Conservation (phyloP, 1,140 invertebrate species). For the Aphis craccivora region DNA sequence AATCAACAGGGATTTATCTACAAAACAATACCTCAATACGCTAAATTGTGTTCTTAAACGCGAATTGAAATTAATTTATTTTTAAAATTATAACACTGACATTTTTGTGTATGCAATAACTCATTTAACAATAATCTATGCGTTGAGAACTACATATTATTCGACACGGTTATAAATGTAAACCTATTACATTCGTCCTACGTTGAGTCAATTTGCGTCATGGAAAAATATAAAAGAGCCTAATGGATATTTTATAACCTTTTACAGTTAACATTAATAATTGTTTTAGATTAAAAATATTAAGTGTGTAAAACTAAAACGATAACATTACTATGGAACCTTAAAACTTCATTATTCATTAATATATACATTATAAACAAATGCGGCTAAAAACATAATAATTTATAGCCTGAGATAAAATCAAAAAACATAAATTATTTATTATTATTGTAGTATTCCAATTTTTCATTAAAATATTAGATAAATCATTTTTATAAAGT, state of each 20-base stretch:
- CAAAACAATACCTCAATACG: not conserved
- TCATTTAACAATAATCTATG: conserved; percentile 24
- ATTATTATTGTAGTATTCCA: not conserved
- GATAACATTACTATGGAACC: not conserved
- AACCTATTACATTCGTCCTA: conserved; percentile 26
- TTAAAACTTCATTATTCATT: not conserved
- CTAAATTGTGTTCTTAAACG: not conserved
- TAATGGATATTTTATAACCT: conserved; percentile 37
- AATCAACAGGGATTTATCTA: not conserved
- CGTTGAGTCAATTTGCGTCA: not conserved
- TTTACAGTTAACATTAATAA: conserved; percentile 23
- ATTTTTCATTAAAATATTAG: not conserved
- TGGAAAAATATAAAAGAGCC: conserved; percentile 24
- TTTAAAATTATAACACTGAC: conserved; percentile 11
- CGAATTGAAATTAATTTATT: not conserved
- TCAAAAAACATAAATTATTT: conserved; percentile 11
- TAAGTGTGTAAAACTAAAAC: not conserved
- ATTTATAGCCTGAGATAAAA: not conserved
- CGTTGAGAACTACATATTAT: conserved; percentile 16
- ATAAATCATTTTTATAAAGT: not conserved
- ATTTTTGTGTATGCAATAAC: not conserved
- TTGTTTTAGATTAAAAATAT: not conserved
- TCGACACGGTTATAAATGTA: conserved; percentile 34
- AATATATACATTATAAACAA: not conserved
- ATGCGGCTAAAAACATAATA: not conserved